Evolutionary conservation across 2,888 invertebrate species (phyloP).

Genomic region (Lasioglossum figueresi): DNA sequence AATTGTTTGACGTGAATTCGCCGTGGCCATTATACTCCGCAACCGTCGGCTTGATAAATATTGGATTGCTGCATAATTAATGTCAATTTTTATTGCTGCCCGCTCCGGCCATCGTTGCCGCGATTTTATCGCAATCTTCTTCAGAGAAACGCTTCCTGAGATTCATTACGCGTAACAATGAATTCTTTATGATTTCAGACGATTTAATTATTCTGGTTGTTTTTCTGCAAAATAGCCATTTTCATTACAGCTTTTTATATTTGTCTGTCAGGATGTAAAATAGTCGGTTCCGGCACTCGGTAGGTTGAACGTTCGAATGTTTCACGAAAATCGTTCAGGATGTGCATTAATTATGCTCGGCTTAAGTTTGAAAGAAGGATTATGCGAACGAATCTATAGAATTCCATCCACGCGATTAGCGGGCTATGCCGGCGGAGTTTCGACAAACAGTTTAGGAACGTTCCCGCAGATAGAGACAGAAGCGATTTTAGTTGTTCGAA

Average conservation of each 20-base stretch:
- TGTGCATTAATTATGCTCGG: neutral
- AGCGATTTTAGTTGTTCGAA: conserved; percentile 11
- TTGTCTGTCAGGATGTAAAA: neutral
- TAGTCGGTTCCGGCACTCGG: neutral
- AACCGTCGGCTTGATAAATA: neutral
- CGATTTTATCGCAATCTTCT: neutral
- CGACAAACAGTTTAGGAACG: conserved; percentile 17
- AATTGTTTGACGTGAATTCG: neutral
- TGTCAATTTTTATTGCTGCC: neutral
- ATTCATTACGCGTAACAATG: neutral
- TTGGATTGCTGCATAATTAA: neutral
- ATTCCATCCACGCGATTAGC: neutral
- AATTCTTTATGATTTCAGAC: neutral
- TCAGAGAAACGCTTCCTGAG: neutral
- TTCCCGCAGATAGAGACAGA: neutral
- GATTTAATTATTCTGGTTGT: no score
- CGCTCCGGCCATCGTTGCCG: neutral
- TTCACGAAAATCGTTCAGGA: neutral
- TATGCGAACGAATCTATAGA: neutral
- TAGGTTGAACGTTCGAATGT: neutral
- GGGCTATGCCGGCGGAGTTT: conserved; percentile 1
- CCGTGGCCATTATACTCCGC: neutral
- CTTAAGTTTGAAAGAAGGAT: conserved; percentile 10
- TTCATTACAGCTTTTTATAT: neutral
- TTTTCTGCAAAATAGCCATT: no score